Base-by-base conservation (phyloP, 2,888 invertebrate genomes). In the Phania funesta region DNA sequence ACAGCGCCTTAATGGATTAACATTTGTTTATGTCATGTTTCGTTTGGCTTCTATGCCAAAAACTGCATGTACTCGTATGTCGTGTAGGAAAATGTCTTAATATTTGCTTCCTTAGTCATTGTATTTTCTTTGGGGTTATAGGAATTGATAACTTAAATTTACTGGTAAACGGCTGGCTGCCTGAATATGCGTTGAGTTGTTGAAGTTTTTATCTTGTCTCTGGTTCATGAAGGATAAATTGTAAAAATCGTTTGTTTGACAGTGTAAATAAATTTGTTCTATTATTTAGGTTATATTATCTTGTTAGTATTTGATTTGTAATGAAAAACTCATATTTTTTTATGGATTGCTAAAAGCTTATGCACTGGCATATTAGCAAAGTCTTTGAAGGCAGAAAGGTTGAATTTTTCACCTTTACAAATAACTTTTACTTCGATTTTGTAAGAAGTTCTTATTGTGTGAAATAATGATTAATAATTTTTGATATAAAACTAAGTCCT, bases 1-100 rank as follows among this genome's bases (percentile, higher is more conserved):
- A 89, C 89, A 89, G 88, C 86, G 86, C 84, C 86, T 87, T 88
- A 89, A 89, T 89, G 89, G 89, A 88, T 89, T 88, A 89, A 87
- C 87, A 89, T 89, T 89, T 88, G 88, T 89, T 87, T 84, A 86
- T 86, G 89, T 88, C 89, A 87, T 85, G 88, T 89, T 82, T 88
- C 60, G 65, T 38, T 81, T 71, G 62, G 11, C 22, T 76, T 62
- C 48, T 68, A 79, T 68, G 60, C 35, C 13, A 26, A 29, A 13
- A 13, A n/a, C 9, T 6, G 56, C 24, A 3, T 52, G 29, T 46
- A 13, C n/a, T n/a, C 38, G 9, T 18, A 18, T 76, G 62, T 70
- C 38, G 32, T 78, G 70, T 32, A 18, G 54, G 41, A 50, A 64
- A 80, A 84, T 83, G 83, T 84, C 84, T 84, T 84, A 84, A 84